Base-by-base conservation (phyloP, 2,113 vertebrate species). In the Cavia porcellus region DNA sequence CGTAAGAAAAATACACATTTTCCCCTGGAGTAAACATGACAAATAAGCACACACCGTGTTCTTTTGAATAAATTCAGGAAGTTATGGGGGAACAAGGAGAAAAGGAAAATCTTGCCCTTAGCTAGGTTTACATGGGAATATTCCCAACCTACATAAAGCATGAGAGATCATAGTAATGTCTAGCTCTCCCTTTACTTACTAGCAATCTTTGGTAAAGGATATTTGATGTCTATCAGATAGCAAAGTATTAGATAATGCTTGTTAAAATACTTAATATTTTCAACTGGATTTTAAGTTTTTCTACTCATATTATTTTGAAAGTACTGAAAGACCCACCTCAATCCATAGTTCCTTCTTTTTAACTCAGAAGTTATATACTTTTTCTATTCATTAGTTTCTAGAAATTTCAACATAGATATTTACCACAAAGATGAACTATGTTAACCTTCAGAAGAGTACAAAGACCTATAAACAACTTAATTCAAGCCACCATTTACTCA, bases 41-140 rank as follows among this genome's bases (percentile, higher is more conserved):
- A 57, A 88, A 82, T 57, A 95, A 94, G 90, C 55, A 85, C 1
- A 62, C 72, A 92, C 22, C 24, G 12, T 84, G 28, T 61, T 47
- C 20, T 94, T 50, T 94, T 94, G 61, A 96, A 94, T 14, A 86
- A 42, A 62, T 20, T 80, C 24, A 89, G 42, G 42, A 95, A 95
- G 74, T 83, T 45, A 47, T 61, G 10, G 25, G 50, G 15, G 20
- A 66, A 45, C 88, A 70, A 30, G 38, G 35, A 75, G 47, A 47
- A 82, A 80, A 85, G 42, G 5, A 79, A 52, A 80, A 80, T 55
- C 2, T 35, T 79, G 1, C 59, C 38, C 24, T 32, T 24, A 62
- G 13, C 19, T 70, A 74, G 4, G 5, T 89, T 5, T n/a, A 10
- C 15, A 30, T 86, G 1, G 4, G 55, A 94, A 7, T 74, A 6